Evolutionary conservation across 2,113 vertebrate genomes (phyloP).

Genomic region (rabbit (Oryctolagus cuniculus)): mOryCun1.1 NC_091436.1:146569001-146569500

Average conservation of each 20-base stretch:
- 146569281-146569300: conserved; percentile 25
- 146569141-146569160: conserved; percentile 23
- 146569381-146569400: conserved; percentile 21
- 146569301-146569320: background rate
- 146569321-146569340: conserved; percentile 1
- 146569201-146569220: background rate
- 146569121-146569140: background rate
- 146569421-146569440: conserved; percentile 7
- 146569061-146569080: conserved; percentile 18
- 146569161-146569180: background rate
- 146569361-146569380: background rate
- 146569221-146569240: background rate
- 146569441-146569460: background rate
- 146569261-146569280: background rate
- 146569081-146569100: background rate
- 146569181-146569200: conserved; percentile 19
- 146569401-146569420: background rate
- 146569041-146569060: conserved; percentile 6
- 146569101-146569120: background rate
- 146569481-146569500: background rate
- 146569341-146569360: conserved; percentile 12
- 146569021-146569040: conserved; percentile 26
- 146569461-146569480: background rate
- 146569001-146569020: background rate
- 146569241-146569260: background rate